Conservation (phyloP, 2,888 invertebrate genomes). For the Ametastegia equiseti region DNA sequence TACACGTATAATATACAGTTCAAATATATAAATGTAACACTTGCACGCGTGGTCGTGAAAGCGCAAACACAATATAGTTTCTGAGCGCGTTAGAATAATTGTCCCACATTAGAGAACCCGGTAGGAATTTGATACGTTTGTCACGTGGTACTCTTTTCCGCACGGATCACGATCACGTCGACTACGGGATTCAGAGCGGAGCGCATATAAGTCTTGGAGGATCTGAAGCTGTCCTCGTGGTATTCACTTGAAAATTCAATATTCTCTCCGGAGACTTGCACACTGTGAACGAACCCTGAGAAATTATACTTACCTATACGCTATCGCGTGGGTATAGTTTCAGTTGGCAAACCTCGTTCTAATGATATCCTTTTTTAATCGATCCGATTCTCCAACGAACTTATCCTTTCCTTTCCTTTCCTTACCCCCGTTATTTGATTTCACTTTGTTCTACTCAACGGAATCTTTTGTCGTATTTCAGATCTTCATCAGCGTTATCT, state of each 20-base stretch:
- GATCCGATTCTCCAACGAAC: slow-evolving; percentile 13
- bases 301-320: neutral
- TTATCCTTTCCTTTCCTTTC: slow-evolving; percentile 3
- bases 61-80: neutral
- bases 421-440: slow-evolving; percentile 2
- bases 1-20: neutral
- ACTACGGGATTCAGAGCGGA: slow-evolving; percentile 31
- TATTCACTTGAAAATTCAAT: slow-evolving; percentile 25
- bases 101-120: slow-evolving; percentile 18
- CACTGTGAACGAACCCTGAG: neutral
- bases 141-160: slow-evolving; percentile 29
- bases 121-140: slow-evolving; percentile 35
- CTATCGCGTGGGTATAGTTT: neutral
- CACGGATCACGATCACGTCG: neutral
- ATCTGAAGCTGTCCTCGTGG: slow-evolving; percentile 17
- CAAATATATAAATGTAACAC: neutral
- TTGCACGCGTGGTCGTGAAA: slow-evolving; percentile 4
- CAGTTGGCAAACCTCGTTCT: slow-evolving; percentile 5
- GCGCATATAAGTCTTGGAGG: neutral
- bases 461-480: slow-evolving; percentile 53
- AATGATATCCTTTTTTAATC: slow-evolving; percentile 30
- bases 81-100: slow-evolving; percentile 6
- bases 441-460: slow-evolving; percentile 23
- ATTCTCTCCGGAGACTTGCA: neutral
- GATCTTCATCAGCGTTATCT: slow-evolving; percentile 78